A percentile compares a stretch with the other conserved stretches of the same genome.
Evolutionary conservation across 2,888 invertebrate species (phyloP).

Genomic region (Parapristionchus giblindavisi): DNA sequence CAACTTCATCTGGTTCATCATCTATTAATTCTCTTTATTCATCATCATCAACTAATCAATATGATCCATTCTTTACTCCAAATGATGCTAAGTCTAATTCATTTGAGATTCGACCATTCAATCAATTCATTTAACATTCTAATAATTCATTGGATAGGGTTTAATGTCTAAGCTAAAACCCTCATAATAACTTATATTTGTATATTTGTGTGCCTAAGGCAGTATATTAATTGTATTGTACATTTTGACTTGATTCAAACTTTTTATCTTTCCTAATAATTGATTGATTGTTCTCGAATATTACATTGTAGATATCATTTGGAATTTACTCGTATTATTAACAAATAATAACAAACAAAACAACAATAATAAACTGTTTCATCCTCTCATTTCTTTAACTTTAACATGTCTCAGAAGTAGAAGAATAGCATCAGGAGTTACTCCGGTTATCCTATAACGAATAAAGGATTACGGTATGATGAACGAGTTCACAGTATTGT

Average conservation of each 20-base stretch:
- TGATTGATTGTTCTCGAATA: constrained; percentile 9
- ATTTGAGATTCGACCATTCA: constrained; percentile 27
- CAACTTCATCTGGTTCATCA: neutral
- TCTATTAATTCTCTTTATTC: neutral
- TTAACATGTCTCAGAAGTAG: constrained; percentile 53
- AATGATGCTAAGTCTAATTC: constrained; percentile 1
- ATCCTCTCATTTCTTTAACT: constrained; percentile 10
- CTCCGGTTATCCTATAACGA: constrained; percentile 53
- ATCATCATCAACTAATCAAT: neutral
- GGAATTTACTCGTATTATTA: constrained; percentile 28
- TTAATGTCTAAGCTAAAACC: constrained; percentile 16
- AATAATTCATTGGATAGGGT: neutral
- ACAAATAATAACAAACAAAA: neutral
- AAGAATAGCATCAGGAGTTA: constrained; percentile 62
- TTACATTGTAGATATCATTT: constrained; percentile 11
- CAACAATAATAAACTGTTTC: constrained; percentile 19
- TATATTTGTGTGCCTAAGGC: constrained; percentile 31
- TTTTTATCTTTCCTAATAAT: constrained; percentile 26
- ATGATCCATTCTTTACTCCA: constrained; percentile 28
- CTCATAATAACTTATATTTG: constrained; percentile 28
- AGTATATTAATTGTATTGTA: neutral
- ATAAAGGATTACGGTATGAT: neutral
- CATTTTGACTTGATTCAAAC: constrained; percentile 10
- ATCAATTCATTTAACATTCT: neutral
- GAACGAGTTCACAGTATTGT: no score